Evolutionary conservation across 2,797 vertebrate species (phyloP).

Genomic region (Semaprochilodus insignis): DNA sequence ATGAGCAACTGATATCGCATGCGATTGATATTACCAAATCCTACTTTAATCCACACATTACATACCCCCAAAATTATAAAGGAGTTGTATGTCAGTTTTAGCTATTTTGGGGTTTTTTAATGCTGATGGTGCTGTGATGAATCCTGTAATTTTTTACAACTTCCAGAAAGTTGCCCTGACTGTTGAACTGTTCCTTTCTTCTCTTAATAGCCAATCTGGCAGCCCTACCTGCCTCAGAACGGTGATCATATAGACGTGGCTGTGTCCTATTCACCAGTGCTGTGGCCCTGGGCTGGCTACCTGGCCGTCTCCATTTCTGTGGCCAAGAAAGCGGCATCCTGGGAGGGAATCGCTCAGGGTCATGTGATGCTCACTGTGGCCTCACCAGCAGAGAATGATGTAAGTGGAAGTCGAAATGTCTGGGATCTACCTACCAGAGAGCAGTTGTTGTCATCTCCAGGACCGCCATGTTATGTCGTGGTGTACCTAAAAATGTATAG

Average conservation of each 20-base stretch:
- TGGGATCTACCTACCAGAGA: neutral
- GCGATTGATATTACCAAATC: too few relatives aligned
- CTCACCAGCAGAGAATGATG: conserved; percentile 91
- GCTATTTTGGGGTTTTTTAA: too few relatives aligned
- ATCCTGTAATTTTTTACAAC: neutral
- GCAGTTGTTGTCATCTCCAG: neutral
- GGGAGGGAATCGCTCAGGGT: conserved; percentile 96
- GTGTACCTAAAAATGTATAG: neutral
- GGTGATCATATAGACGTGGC: conserved; percentile 97
- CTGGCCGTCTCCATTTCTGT: conserved; percentile 96
- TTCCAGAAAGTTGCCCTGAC: neutral
- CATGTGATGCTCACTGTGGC: conserved; percentile 95
- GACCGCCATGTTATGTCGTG: neutral
- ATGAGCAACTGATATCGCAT: too few relatives aligned
- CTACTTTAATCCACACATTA: too few relatives aligned
- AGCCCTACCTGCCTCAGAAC: conserved; percentile 96
- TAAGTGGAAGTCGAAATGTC: conserved; percentile 68
- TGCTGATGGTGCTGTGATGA: too few relatives aligned
- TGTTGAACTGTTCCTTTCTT: conserved; percentile 2
- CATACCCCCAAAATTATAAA: too few relatives aligned
- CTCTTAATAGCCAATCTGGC: conserved; percentile 91
- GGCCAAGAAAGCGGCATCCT: conserved; percentile 95
- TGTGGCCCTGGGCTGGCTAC: conserved; percentile 99
- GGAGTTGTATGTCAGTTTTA: too few relatives aligned
- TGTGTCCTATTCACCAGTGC: conserved; percentile 90